Percentiles rank a stretch among this genome's conserved stretches.
phyloP scores from a whole-genome alignment of 2,888 invertebrate genomes.

The Cataglyphis cursor region DNA sequence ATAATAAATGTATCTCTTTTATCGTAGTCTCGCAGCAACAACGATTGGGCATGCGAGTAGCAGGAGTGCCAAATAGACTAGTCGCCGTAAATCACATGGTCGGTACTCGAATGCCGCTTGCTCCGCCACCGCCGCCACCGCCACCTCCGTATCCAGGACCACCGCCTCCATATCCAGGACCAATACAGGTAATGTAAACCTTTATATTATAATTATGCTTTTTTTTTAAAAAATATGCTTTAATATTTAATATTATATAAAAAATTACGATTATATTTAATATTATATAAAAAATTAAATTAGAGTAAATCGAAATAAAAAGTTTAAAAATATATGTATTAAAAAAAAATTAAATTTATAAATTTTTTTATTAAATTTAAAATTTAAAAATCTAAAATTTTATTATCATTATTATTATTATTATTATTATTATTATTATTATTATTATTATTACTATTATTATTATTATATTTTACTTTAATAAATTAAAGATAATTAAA shows the following conservation, averaged over 20 bases:
- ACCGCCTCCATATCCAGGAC: conserved; percentile 90
- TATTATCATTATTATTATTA: not conserved
- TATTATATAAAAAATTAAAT: conserved; percentile 65
- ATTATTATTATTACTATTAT: too few relatives aligned
- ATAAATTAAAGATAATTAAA: not conserved
- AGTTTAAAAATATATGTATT: not conserved
- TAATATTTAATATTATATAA: conserved; percentile 77
- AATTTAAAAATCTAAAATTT: too few relatives aligned
- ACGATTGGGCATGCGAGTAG: conserved; percentile 83
- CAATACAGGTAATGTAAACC: conserved; percentile 84
- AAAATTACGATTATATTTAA: conserved; percentile 71
- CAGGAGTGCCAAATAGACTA: conserved; percentile 84
- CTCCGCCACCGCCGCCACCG: conserved; percentile 90
- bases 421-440: too few relatives aligned
- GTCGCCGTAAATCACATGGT: conserved; percentile 85
- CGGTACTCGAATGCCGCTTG: conserved; percentile 85
- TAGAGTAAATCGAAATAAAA: not conserved
- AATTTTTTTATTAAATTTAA: conserved; percentile 1
- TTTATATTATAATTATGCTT: conserved; percentile 27
- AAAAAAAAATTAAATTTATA: too few relatives aligned
- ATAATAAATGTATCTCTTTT: not conserved
- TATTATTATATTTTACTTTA: not conserved
- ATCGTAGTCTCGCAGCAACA: conserved; percentile 79
- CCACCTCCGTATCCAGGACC: conserved; percentile 90
- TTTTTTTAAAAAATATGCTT: conserved; percentile 78